Conservation (phyloP, 1,140 invertebrate genomes). For the Limonius californicus region DNA sequence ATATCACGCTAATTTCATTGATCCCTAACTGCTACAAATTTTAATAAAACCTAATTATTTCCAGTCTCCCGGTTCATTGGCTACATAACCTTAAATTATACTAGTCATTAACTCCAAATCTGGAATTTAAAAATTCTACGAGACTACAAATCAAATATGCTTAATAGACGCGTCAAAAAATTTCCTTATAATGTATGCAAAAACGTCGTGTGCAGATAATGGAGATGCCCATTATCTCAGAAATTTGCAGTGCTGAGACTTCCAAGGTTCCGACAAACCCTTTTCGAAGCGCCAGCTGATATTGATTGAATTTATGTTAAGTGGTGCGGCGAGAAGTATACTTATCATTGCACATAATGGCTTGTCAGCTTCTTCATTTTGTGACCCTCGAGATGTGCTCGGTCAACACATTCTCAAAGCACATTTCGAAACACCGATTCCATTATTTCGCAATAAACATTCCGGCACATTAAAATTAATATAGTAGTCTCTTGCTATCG, state of each 20-base stretch:
- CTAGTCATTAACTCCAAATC: too few relatives aligned
- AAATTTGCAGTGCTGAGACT: background rate
- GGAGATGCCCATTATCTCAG: slow-evolving; percentile 1
- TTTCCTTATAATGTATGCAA: background rate
- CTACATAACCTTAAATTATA: too few relatives aligned
- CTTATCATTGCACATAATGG: slow-evolving; percentile 9
- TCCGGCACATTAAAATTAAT: too few relatives aligned
- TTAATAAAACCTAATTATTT: too few relatives aligned
- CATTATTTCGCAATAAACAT: background rate
- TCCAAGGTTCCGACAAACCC: background rate
- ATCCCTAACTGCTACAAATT: too few relatives aligned
- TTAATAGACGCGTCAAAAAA: background rate
- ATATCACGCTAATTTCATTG: too few relatives aligned
- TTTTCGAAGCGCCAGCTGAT: background rate
- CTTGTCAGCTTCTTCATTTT: slow-evolving; percentile 9
- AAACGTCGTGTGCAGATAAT: slow-evolving; percentile 9
- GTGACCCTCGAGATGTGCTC: background rate
- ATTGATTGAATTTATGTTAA: slow-evolving; percentile 13
- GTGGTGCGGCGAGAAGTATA: slow-evolving; percentile 3
- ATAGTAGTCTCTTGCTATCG: too few relatives aligned
- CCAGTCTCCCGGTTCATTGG: too few relatives aligned
- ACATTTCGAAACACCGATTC: background rate
- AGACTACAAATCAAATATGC: background rate
- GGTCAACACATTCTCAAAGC: background rate
- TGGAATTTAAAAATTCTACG: too few relatives aligned